These are phyloP conservation scores for Drosophila ezoana DNA, from an alignment of 2,888 invertebrate species.

Conservation along the genomic window DNA sequence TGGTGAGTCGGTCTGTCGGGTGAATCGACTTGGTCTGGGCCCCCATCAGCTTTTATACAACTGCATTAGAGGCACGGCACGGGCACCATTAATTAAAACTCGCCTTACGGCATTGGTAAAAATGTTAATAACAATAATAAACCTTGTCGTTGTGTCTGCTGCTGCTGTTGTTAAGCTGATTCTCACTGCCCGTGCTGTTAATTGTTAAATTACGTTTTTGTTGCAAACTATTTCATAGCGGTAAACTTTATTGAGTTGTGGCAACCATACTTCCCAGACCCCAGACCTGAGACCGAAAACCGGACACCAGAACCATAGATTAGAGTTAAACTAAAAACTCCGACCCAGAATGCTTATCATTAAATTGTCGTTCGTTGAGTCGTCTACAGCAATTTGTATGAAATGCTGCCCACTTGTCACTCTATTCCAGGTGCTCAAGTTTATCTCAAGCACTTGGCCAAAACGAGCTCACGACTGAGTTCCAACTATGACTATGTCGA, in stretches of 20 bases:
- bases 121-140: conserved; percentile 81
- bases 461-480: conserved; percentile 55
- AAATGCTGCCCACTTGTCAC: conserved; percentile 80
- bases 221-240: conserved; percentile 74
- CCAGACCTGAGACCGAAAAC: neutral
- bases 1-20: conserved; percentile 36
- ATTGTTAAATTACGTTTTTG: conserved; percentile 81
- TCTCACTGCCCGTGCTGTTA: conserved; percentile 69
- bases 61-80: conserved; percentile 73
- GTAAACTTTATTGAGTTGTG: conserved; percentile 78
- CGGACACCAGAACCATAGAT: conserved; percentile 10
- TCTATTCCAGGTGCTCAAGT: conserved; percentile 78
- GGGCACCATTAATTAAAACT: conserved; percentile 76
- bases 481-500: conserved; percentile 14
- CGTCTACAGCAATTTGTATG: conserved; percentile 76
- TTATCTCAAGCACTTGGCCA: conserved; percentile 77
- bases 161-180: conserved; percentile 30
- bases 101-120: conserved; percentile 71
- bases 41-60: conserved; percentile 76
- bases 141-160: conserved; percentile 49
- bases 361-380: conserved; percentile 72
- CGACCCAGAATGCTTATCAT: conserved; percentile 70
- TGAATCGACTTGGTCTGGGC: conserved; percentile 20
- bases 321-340: conserved; percentile 23
- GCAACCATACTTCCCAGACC: conserved; percentile 33